Conservation (phyloP, 2,888 invertebrate genomes). For the Acronicta psi region DNA sequence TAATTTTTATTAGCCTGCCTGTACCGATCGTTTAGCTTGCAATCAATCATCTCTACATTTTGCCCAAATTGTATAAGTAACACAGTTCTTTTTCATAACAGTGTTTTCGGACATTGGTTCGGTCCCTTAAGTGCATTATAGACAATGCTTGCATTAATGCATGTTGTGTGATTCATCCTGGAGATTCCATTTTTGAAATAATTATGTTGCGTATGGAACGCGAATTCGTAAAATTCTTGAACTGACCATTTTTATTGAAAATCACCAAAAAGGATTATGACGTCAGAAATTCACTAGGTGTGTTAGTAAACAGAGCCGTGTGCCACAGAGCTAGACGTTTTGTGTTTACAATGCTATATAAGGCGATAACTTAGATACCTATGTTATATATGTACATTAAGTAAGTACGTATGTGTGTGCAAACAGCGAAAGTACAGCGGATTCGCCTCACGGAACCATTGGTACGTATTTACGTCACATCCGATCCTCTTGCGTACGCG, state of each 20-base stretch:
- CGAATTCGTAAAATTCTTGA: neutral
- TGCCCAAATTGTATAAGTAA: no score
- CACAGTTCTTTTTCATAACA: no score
- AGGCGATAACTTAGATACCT: conserved; percentile 58
- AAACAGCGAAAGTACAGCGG: conserved; percentile 69
- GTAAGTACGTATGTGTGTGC: conserved; percentile 53
- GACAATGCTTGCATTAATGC: no score
- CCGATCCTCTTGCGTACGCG: conserved; percentile 60
- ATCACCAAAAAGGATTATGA: conserved; percentile 19
- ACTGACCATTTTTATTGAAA: conserved; percentile 6
- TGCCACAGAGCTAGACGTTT: conserved; percentile 29
- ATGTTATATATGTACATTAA: conserved; percentile 26
- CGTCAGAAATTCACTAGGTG: conserved; percentile 48
- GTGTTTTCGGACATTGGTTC: no score
- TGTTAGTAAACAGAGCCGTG: conserved; percentile 49
- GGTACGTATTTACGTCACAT: conserved; percentile 64
- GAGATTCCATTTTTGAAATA: no score
- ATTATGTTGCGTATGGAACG: no score
- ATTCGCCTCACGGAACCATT: conserved; percentile 65
- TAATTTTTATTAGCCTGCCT: no score
- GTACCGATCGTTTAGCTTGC: no score
- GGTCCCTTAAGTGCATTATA: no score
- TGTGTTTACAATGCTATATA: conserved; percentile 60
- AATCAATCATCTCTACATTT: no score
- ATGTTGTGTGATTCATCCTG: no score